Percentiles rank a stretch among this genome's conserved stretches.
Conservation (phyloP, 1,140 invertebrate genomes). For the Sarcophaga peregrina region DNA sequence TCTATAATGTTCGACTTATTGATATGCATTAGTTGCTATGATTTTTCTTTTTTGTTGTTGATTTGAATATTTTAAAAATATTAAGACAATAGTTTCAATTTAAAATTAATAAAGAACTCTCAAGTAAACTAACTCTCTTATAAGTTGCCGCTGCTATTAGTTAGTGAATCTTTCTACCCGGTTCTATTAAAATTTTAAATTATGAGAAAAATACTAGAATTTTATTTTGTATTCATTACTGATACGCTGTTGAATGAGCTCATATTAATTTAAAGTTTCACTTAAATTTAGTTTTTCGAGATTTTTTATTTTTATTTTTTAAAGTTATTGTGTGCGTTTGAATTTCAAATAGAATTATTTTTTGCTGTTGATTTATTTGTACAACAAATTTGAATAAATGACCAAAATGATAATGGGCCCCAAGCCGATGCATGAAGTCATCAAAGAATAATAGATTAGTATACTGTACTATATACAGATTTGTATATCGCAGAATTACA, state of each 20-base stretch:
- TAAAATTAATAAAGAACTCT: slow-evolving; percentile 8
- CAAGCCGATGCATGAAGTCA: neutral
- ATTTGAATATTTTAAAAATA: too few species aligned
- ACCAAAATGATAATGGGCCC: neutral
- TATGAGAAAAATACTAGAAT: neutral
- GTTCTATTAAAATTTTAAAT: neutral
- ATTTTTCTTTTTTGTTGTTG: too few species aligned
- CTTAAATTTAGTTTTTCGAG: neutral
- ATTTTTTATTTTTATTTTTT: neutral
- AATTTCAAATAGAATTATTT: neutral
- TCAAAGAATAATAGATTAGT: slow-evolving; percentile 18
- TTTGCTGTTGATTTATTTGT: neutral
- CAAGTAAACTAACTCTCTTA: neutral
- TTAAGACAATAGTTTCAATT: neutral
- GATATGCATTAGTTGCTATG: too few species aligned
- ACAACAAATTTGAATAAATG: neutral
- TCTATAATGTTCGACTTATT: too few species aligned
- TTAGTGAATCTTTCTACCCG: neutral
- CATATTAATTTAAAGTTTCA: slow-evolving; percentile 21
- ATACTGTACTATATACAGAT: too few species aligned
- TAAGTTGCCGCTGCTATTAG: neutral
- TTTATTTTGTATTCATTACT: slow-evolving; percentile 5
- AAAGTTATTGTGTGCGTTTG: neutral
- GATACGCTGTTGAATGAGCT: neutral
- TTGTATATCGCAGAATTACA: too few species aligned